Conservation (phyloP, 2,888 invertebrate species). For the Polydrusus pterygomalis region DNA sequence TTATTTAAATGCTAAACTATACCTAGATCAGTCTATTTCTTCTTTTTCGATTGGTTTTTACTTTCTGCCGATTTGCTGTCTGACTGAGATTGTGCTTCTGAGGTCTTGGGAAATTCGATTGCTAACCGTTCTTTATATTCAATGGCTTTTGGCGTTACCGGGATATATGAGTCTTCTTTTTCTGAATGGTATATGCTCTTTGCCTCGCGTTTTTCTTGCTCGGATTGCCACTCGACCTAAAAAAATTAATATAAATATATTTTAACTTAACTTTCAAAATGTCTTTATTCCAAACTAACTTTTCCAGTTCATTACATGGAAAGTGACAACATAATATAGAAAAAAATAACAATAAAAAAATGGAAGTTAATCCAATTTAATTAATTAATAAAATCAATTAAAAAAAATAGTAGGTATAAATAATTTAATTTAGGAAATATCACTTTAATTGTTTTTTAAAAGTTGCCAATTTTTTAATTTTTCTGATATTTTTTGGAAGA, state of each 20-base stretch:
- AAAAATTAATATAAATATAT: constrained; percentile 1
- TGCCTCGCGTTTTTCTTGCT: constrained; percentile 79
- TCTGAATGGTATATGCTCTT: constrained; percentile 71
- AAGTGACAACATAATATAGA: too few species aligned
- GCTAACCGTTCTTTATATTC: constrained; percentile 43
- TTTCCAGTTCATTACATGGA: too few species aligned
- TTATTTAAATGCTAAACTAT: constrained; percentile 9
- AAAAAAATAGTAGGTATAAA: too few species aligned
- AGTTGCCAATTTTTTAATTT: too few species aligned
- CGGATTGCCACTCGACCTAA: constrained; percentile 84
- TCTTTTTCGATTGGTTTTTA: constrained; percentile 32
- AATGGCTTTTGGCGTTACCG: constrained; percentile 60
- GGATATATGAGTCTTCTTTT: constrained; percentile 69
- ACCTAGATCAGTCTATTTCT: constrained; percentile 47
- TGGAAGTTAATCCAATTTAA: too few species aligned
- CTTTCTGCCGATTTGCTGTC: constrained; percentile 12
- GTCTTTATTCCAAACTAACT: too few species aligned
- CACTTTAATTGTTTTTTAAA: too few species aligned
- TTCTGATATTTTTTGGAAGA: too few species aligned
- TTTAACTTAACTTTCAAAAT: too few species aligned
- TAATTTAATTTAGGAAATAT: too few species aligned
- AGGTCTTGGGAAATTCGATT: constrained; percentile 36
- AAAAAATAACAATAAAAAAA: too few species aligned
- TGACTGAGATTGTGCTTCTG: constrained; percentile 30
- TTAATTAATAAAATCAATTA: too few species aligned